Evolutionary conservation across 2,113 vertebrate genomes (phyloP).

Genomic region (Oxyura jamaicensis): DNA sequence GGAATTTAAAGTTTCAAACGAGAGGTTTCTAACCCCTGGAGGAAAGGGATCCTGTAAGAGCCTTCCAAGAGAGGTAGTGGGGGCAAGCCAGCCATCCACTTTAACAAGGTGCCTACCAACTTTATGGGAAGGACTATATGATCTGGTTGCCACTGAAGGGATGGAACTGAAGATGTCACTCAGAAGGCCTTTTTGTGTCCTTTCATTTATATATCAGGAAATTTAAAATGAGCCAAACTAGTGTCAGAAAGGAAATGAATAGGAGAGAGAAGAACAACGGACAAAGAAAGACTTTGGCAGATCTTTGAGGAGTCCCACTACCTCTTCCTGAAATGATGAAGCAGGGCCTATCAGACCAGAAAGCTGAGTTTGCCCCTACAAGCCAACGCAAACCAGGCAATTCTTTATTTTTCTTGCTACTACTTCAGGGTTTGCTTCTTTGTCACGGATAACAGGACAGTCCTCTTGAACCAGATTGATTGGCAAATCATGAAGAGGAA

Average conservation of each 20-base stretch:
- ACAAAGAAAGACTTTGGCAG: not conserved
- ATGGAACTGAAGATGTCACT: not conserved
- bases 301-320: not conserved
- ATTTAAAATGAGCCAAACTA: not conserved
- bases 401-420: not conserved
- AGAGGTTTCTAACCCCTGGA: not conserved
- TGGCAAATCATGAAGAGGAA: not conserved
- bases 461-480: not conserved
- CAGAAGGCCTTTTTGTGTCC: not conserved
- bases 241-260: not conserved
- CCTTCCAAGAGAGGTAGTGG: not conserved
- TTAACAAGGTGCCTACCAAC: not conserved
- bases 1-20: not conserved
- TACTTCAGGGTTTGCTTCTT: not conserved
- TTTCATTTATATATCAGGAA: not conserved
- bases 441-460: not conserved
- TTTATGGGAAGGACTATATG: not conserved
- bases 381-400: not conserved
- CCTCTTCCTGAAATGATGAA: not conserved
- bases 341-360: rapidly evolving
- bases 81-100: not conserved
- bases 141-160: not conserved
- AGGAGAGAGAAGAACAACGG: not conserved
- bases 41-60: not conserved
- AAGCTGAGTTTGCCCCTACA: not conserved